Evolutionary conservation across 2,888 invertebrate species (phyloP).

Genomic region (Ochropacha duplaris): DNA sequence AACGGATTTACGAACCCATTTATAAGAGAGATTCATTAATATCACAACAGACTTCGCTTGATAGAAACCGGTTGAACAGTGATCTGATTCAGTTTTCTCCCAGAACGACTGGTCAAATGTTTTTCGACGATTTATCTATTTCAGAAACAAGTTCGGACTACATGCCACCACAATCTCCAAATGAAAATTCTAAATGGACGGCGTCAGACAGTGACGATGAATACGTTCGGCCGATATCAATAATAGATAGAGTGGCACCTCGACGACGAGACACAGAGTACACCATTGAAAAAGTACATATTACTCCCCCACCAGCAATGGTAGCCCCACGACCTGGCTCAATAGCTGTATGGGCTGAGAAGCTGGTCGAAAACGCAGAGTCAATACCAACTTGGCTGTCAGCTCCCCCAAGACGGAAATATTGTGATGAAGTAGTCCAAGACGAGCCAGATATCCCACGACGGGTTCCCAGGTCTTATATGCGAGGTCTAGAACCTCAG

Average conservation of each 20-base stretch:
- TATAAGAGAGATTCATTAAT: slow-evolving; percentile 38
- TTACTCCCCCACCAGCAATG: slow-evolving; percentile 76
- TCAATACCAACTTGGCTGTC: slow-evolving; percentile 77
- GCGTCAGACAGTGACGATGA: slow-evolving; percentile 61
- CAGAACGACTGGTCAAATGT: slow-evolving; percentile 38
- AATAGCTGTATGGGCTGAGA: slow-evolving; percentile 73
- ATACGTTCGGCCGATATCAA: slow-evolving; percentile 64
- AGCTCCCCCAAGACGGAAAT: slow-evolving; percentile 71
- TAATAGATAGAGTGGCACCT: slow-evolving; percentile 68
- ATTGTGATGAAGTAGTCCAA: slow-evolving; percentile 54
- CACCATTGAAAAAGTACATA: slow-evolving; percentile 68
- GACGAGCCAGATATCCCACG: slow-evolving; percentile 69
- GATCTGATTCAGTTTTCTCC: slow-evolving; percentile 73
- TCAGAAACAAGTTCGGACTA: slow-evolving; percentile 62
- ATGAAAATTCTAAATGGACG: slow-evolving; percentile 24
- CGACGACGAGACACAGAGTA: slow-evolving; percentile 52
- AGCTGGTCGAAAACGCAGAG: slow-evolving; percentile 82
- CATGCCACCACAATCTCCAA: slow-evolving; percentile 41
- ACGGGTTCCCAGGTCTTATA: slow-evolving; percentile 73
- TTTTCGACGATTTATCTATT: slow-evolving; percentile 48
- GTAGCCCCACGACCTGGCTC: slow-evolving; percentile 68
- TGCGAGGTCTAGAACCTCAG: slow-evolving; percentile 88
- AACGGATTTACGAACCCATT: slow-evolving; percentile 56
- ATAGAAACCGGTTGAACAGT: slow-evolving; percentile 43
- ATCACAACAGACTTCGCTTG: slow-evolving; percentile 29